Conservation (phyloP, 2,113 vertebrate species). For the Nerophis ophidion region DNA sequence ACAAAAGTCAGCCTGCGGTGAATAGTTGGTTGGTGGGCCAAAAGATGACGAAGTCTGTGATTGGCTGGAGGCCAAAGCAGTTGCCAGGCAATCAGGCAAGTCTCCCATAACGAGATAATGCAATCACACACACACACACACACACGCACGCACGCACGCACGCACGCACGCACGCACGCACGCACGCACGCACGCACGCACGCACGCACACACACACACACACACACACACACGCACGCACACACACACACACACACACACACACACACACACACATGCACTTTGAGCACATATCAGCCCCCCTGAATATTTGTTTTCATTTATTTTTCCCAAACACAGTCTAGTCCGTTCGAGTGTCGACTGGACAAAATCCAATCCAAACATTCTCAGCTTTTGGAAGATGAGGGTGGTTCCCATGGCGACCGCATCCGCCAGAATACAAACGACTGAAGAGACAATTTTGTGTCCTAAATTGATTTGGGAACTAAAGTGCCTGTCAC, state of each 20-base stretch:
- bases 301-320: background rate
- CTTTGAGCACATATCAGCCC: background rate
- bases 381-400: constrained; percentile 9
- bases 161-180: background rate
- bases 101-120: constrained; percentile 3
- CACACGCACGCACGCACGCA: background rate
- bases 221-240: background rate
- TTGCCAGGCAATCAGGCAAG: constrained; percentile 14
- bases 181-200: background rate
- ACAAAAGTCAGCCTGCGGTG: too few species aligned
- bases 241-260: background rate
- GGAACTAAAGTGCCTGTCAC: background rate
- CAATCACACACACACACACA: background rate
- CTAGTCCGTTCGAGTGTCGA: background rate
- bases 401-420: constrained; percentile 27
- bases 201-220: background rate
- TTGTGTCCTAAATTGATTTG: background rate
- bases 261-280: background rate
- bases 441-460: background rate
- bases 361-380: constrained; percentile 2
- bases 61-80: background rate
- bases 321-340: background rate
- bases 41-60: background rate
- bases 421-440: constrained; percentile 7
- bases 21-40: background rate